Base-by-base conservation (phyloP, 2,888 invertebrate species). In the Tromatobia lineatoria region DNA sequence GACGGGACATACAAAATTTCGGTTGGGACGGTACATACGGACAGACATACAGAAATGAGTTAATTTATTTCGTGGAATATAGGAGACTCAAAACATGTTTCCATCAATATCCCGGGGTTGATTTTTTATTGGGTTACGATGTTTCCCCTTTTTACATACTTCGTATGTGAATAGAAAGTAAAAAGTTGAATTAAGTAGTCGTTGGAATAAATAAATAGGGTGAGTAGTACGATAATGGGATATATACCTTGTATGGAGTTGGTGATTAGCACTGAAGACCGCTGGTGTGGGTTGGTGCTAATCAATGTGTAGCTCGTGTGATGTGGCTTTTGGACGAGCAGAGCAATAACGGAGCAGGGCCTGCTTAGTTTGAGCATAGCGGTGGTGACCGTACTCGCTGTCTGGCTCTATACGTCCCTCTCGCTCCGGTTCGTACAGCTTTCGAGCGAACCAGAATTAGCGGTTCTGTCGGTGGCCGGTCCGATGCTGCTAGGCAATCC, bases 251-350 rank as follows among this genome's bases (percentile, higher is more conserved):
- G 64, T 13, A 20, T 25, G 15, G 45, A 67, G 45, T 47, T 15
- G 15, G 67, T 67, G 18, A 67, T 67, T 67, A 67, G 67, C 25
- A 45, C 67, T 67, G 45, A 10, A 20, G 47, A 38, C 20, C 20
- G 25, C 20, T 3, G 67, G 45, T 8, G 23, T 8, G 67, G 15
- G 42, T 1, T 13, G 23, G 15, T 23, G 50, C 80, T 87, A 82
- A 87, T 87, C 85, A 86, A 78, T 80, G 86, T 85, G 74, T 74
- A 67, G 83, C 81, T 85, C 81, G 86, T 87, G 85, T 84, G 86
- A 87, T 80, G 84, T 76, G 86, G 85, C 79, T 87, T 85, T 81
- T 50, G 59, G 59, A 69, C 77, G 57, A 69, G 69, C 57, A n/a
- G 18, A 59, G 67, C 57, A 45, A n/a, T 38, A 76, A 59, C 52